Conservation (phyloP, 1,140 invertebrate genomes). For the Drosophila melanogaster region DNA sequence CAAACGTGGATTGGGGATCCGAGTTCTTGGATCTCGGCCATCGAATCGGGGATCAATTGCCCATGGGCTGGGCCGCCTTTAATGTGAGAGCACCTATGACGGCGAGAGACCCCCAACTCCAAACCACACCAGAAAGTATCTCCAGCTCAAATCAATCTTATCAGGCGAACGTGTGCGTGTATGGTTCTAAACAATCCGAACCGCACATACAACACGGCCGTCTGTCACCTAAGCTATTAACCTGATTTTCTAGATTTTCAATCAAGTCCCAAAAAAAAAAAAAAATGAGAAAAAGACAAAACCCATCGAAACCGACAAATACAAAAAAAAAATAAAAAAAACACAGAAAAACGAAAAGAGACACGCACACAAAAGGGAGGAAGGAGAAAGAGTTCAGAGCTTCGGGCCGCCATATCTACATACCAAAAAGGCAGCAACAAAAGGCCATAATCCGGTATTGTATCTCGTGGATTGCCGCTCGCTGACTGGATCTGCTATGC, state of each 20-base stretch:
- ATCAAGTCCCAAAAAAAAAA: slow-evolving; percentile 77
- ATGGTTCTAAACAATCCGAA: slow-evolving; percentile 73
- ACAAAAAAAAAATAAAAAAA: slow-evolving; percentile 44
- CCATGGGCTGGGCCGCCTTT: slow-evolving; percentile 54
- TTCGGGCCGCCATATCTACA: slow-evolving; percentile 78
- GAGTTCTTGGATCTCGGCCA: slow-evolving; percentile 5
- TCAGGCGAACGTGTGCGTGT: slow-evolving; percentile 49
- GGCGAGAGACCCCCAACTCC: slow-evolving; percentile 14
- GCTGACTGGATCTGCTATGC: slow-evolving; percentile 27
- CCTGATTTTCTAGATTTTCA: slow-evolving; percentile 84
- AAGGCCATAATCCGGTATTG: slow-evolving; percentile 79
- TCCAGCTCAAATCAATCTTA: slow-evolving; percentile 80
- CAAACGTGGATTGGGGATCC: slow-evolving; percentile 1
- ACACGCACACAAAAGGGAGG: slow-evolving; percentile 63
- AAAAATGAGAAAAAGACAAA: slow-evolving; percentile 52
- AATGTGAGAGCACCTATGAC: slow-evolving; percentile 71
- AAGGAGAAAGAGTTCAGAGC: slow-evolving; percentile 65
- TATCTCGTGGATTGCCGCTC: slow-evolving; percentile 74
- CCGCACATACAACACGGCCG: slow-evolving; percentile 77
- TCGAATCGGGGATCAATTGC: slow-evolving; percentile 16
- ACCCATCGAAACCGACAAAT: slow-evolving; percentile 42
- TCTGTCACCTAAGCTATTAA: slow-evolving; percentile 84
- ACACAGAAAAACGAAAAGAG: slow-evolving; percentile 64
- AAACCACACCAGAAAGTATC: slow-evolving; percentile 39
- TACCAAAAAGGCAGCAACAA: slow-evolving; percentile 60